Evolutionary conservation across 2,113 vertebrate species (phyloP), one percentile per base, ranked within the genome.

Genomic region (Labrus mixtus): DNA sequence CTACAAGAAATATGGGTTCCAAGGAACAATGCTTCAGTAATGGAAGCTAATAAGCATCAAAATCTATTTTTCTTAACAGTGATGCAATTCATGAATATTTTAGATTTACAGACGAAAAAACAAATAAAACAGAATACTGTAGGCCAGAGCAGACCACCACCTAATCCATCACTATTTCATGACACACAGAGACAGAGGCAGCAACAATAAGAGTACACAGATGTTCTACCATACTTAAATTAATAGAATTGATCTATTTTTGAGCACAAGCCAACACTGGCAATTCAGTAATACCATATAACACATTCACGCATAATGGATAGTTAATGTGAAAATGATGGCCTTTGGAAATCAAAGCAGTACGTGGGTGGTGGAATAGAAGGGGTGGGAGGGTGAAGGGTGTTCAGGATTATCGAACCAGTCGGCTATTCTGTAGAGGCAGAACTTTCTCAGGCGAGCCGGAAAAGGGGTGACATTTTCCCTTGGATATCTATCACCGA

Each of bases 291-390:
- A 74, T 43, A 66, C 48, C 15, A 20, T 65, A 68, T 23, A 84
- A 84, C 81, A 50, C 66, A 81, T 87, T 79, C 73, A 57, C 69
- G 54, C 73, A 69, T 84, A 89, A 90, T 88, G 83, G 86, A 79
- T 61, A 17, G 67, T 75, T 90, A 76, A 89, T 87, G 85, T 64
- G 83, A 76, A 90, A 90, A 89, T 85, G 58, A 91, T 88, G 85
- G 65, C 79, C 67, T 90, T 83, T 83, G 83, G 45, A 71, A 87
- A 85, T 82, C 74, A 85, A 87, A 83, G 73, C 83, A 61, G 77
- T 56, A 11, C 54, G 84, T 83, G 79, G 77, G 89, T 68, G 87
- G 81, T 43, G 10, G 63, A 77, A 79, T 11, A 20, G n/a, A 73
- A 33, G 45, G 41, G 63, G 51, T 25, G 77, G 81, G 68, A 59